Evolutionary conservation across 1,140 invertebrate genomes (phyloP).

Genomic region (Bombus confusus): DNA sequence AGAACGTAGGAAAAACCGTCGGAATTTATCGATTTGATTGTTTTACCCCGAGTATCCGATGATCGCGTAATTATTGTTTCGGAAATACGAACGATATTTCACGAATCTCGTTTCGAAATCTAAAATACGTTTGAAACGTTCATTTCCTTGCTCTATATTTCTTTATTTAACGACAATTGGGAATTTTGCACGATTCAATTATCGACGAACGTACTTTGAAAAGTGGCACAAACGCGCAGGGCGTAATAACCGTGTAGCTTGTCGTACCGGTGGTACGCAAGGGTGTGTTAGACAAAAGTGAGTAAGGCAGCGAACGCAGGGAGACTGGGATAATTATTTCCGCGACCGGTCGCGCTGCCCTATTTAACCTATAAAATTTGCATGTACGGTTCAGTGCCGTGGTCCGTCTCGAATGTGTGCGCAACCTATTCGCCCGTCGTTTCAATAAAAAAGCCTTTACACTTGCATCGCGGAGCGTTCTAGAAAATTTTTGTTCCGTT

Average conservation of each 20-base stretch:
- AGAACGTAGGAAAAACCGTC: neutral
- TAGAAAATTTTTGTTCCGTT: constrained; percentile 48
- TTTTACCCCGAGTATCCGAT: fast-evolving
- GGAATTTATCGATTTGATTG: neutral
- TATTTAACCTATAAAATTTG: constrained; percentile 77
- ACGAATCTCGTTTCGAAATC: neutral
- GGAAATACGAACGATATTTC: neutral
- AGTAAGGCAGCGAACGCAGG: constrained; percentile 68
- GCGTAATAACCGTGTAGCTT: neutral
- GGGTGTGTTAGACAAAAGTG: constrained; percentile 44
- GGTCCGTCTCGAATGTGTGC: constrained; percentile 26
- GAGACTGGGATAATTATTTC: constrained; percentile 74
- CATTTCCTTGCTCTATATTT: no score
- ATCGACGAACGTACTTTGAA: constrained; percentile 4
- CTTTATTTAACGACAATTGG: no score
- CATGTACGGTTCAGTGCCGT: constrained; percentile 54
- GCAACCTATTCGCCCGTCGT: constrained; percentile 40
- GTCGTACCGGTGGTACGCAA: neutral
- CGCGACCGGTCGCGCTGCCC: constrained; percentile 62
- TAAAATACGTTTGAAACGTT: no score
- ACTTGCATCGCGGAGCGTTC: constrained; percentile 40
- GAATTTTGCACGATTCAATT: neutral
- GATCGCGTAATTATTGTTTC: neutral
- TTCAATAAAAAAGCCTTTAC: constrained; percentile 57
- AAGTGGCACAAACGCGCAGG: neutral